A percentile compares a stretch with the other conserved stretches of the same genome.
These are phyloP conservation scores for Aurelia aurita DNA, from an alignment of 30 jellyfish, hydroid and myxozoan species.

Conservation along the genomic window DNA sequence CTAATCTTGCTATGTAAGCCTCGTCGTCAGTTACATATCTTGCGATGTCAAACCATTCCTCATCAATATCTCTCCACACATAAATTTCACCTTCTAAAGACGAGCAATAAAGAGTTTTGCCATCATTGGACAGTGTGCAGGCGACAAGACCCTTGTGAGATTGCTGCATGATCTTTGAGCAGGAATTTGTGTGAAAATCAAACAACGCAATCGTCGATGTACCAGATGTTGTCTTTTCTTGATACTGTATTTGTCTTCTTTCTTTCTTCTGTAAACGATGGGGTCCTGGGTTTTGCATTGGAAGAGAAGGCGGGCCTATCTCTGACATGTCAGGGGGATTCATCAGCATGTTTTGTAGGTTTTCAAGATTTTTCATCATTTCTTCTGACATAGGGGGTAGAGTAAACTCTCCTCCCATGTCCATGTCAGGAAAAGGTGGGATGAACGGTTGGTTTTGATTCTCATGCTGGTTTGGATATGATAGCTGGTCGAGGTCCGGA, in stretches of 20 bases:
- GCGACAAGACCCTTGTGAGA: neutral
- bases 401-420: neutral
- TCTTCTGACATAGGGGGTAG: slow-evolving; percentile 54
- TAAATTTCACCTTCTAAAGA: slow-evolving; percentile 22
- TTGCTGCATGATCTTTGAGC: neutral
- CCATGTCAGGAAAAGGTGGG: neutral
- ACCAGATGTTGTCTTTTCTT: neutral
- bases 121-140: slow-evolving; percentile 20
- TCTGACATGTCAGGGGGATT: slow-evolving; percentile 27
- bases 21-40: slow-evolving; percentile 34
- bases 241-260: slow-evolving; percentile 27
- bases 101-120: slow-evolving; percentile 23
- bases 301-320: slow-evolving; percentile 14
- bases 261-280: slow-evolving; percentile 48
- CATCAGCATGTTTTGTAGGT: slow-evolving; percentile 28
- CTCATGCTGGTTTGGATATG: too few relatives aligned
- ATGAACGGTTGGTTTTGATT: neutral
- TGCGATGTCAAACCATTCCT: slow-evolving; percentile 40
- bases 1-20: slow-evolving; percentile 1
- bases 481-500: neutral
- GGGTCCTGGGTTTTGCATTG: slow-evolving; percentile 29
- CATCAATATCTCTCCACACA: slow-evolving; percentile 27
- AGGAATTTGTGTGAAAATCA: neutral
- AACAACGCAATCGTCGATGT: slow-evolving; percentile 9
- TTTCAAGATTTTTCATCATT: slow-evolving; percentile 42